These are phyloP conservation scores for Tachina lurida DNA, from an alignment of 2,888 invertebrate species.

Conservation along the genomic window DNA sequence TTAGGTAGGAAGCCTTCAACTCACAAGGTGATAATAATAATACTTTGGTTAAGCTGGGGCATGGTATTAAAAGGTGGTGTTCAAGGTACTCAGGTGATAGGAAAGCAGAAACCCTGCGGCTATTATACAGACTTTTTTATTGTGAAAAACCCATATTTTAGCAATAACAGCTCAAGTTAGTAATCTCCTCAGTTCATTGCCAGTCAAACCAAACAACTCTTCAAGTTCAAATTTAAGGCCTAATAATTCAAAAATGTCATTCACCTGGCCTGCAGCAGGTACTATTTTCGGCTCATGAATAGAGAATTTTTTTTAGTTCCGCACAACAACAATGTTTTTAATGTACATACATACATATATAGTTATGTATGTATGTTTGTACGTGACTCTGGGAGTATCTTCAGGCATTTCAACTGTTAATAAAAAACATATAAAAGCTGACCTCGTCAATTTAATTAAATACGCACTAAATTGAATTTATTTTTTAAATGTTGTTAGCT, in stretches of 20 bases:
- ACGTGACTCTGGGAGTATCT: background rate
- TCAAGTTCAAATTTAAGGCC: background rate
- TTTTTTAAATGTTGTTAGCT: background rate
- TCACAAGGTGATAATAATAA: too few species aligned
- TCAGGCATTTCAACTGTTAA: constrained; percentile 26
- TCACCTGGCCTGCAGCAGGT: background rate
- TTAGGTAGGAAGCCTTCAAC: too few species aligned
- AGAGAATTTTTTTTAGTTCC: constrained; percentile 17
- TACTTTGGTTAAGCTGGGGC: too few species aligned
- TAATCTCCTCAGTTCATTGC: too few species aligned
- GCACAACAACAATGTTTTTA: constrained; percentile 14
- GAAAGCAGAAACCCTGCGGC: too few species aligned
- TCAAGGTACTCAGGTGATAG: too few species aligned
- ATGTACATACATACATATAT: constrained; percentile 21
- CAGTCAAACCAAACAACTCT: background rate
- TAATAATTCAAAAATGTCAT: background rate
- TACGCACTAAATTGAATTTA: constrained; percentile 21
- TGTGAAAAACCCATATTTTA: too few species aligned
- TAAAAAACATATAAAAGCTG: background rate
- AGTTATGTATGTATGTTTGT: background rate
- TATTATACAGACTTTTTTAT: too few species aligned
- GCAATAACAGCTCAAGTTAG: too few species aligned
- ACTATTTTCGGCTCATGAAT: background rate
- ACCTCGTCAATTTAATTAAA: constrained; percentile 48
- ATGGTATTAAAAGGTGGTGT: too few species aligned